Evolutionary conservation across 2,797 vertebrate genomes (phyloP), one percentile per base, ranked within the genome.

Genomic region (Pipistrellus kuhlii): DNA sequence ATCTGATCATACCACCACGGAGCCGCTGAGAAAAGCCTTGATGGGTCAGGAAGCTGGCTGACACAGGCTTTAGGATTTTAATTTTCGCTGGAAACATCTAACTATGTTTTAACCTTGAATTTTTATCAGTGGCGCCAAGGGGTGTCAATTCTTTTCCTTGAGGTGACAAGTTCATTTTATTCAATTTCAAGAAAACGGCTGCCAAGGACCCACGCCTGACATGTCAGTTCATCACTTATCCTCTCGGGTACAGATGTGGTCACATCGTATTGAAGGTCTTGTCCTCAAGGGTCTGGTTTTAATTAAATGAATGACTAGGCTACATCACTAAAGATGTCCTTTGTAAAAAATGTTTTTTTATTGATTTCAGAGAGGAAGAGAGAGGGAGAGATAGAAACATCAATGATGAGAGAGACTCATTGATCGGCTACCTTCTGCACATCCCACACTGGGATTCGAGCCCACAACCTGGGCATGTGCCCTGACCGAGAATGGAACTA

Each of bases 61-160:
- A 64, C 27, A 20, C 2, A 48, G 30, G 59, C 41, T 64, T 71
- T 27, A 84, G n/a, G 64, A 44, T 88, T 78, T 77, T 72, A n/a
- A 62, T 55, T 88, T 94, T 91, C 62, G 12, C 80, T 90, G 62
- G 59, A 90, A 90, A 51, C 46, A 6, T 44, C 5, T 18, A 46
- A 27, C 35, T 57, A 57, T 11, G 10, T 57, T 57, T 57, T 25
- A 64, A 64, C 62, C 30, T 81, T 51, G 18, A 30, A 6, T 62
- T 84, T 83, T 93, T 91, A 30, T 93, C 41, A 44, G 30, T 68
- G 62, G 53, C 21, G 53, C 57, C 53, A 84, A 62, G 27, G 51
- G 15, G 4, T 8, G 2, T 68, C 68, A 17, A 15, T 57, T 64
- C 11, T 95, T 73, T 86, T 21, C 44, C 75, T 46, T 41, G 69